These are phyloP conservation scores for Xenentodon cancila DNA, from an alignment of 2,797 vertebrate genomes.

Conservation along the genomic window DNA sequence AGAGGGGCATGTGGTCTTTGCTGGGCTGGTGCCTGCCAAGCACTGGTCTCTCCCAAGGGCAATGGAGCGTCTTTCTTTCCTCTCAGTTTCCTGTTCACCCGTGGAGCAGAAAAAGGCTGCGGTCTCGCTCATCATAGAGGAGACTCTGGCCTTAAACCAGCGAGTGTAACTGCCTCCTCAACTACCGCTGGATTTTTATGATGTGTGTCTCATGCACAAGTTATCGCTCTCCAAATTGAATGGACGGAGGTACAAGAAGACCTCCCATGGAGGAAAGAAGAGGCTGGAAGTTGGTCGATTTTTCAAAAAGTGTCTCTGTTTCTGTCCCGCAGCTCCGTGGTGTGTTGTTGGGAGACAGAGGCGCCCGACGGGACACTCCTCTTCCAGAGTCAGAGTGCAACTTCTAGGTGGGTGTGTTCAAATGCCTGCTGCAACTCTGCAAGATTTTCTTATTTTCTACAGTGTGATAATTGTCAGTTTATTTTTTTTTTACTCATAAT, in stretches of 20 bases:
- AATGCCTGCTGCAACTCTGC: too few relatives aligned
- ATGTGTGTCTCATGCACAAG: not conserved
- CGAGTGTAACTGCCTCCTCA: not conserved
- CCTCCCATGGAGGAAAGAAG: not conserved
- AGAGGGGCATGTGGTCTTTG: conserved; percentile 57
- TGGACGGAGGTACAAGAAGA: not conserved
- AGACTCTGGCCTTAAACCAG: conserved; percentile 31
- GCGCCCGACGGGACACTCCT: conserved; percentile 58
- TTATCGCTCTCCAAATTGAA: conserved; percentile 1
- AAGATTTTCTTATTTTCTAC: too few relatives aligned
- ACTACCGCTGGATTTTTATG: conserved; percentile 4
- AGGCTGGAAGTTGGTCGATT: conserved; percentile 3
- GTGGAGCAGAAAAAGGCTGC: conserved; percentile 21
- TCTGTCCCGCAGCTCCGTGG: conserved; percentile 61
- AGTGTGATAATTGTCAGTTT: too few relatives aligned
- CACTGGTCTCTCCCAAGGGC: conserved; percentile 58
- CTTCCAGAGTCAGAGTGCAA: conserved; percentile 53
- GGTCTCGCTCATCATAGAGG: conserved; percentile 27
- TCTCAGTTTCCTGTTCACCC: conserved; percentile 52
- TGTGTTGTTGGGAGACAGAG: conserved; percentile 62
- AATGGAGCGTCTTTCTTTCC: conserved; percentile 37
- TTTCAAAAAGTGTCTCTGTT: conserved; percentile 18
- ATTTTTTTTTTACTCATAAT: too few relatives aligned
- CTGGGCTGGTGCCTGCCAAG: conserved; percentile 58
- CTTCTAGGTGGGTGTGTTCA: conserved; percentile 59